Conservation (phyloP, 2,888 invertebrate species). For the Xylota segnis region DNA sequence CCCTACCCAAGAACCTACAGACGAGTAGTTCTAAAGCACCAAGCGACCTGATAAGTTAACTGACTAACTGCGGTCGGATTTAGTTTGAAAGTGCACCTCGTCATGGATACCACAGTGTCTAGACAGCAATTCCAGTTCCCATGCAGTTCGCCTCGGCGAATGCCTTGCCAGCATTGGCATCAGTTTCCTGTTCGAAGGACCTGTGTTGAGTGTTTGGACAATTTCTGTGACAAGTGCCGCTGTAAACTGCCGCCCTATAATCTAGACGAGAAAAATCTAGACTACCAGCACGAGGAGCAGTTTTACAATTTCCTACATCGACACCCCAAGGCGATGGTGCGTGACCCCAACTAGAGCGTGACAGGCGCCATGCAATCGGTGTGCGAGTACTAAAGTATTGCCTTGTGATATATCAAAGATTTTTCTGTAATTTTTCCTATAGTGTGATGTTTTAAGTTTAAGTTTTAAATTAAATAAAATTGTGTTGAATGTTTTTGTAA, state of each 20-base stretch:
- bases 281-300: constrained; percentile 66
- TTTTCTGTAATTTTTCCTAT: neutral
- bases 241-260: constrained; percentile 48
- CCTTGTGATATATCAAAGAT: constrained; percentile 45
- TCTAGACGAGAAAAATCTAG: constrained; percentile 49
- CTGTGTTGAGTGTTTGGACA: constrained; percentile 47
- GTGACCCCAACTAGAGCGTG: constrained; percentile 26
- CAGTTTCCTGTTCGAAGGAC: constrained; percentile 64
- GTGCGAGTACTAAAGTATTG: constrained; percentile 40
- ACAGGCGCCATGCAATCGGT: neutral
- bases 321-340: constrained; percentile 43
- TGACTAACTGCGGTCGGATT: constrained; percentile 3
- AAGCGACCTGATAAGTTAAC: constrained; percentile 40
- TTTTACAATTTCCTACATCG: constrained; percentile 59
- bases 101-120: constrained; percentile 53
- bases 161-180: constrained; percentile 71
- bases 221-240: constrained; percentile 65
- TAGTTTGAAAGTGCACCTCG: constrained; percentile 66
- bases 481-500: neutral
- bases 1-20: constrained; percentile 36
- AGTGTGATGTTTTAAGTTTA: neutral
- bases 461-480: neutral
- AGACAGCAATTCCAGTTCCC: constrained; percentile 61
- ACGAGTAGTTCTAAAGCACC: neutral
- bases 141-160: constrained; percentile 50